Conservation (phyloP, 2,113 vertebrate genomes). For the Misgurnus anguillicaudatus region DNA sequence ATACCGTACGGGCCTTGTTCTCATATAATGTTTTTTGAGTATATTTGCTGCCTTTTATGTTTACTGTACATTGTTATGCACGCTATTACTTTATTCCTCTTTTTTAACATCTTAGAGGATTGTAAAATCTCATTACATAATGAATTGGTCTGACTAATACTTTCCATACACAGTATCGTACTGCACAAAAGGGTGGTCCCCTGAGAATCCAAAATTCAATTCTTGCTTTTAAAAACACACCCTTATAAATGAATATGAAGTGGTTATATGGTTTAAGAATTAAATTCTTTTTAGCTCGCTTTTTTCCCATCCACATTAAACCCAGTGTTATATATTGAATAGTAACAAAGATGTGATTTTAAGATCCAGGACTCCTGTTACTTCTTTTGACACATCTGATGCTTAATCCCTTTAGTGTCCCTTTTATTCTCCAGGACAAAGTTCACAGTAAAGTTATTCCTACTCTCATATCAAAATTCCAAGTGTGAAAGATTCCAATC, state of each 20-base stretch:
- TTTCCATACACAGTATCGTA: background rate
- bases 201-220: background rate
- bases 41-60: no score
- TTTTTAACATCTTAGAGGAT: background rate
- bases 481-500: background rate
- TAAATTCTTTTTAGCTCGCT: background rate
- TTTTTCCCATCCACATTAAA: conserved; percentile 2
- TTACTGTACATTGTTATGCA: background rate
- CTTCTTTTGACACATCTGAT: background rate
- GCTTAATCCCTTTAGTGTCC: background rate
- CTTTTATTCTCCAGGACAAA: background rate
- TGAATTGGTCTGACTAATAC: background rate
- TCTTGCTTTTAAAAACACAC: conserved; percentile 12
- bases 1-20: no score
- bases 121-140: background rate
- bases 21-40: no score
- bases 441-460: background rate
- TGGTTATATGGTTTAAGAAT: conserved; percentile 13
- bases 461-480: background rate
- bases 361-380: background rate
- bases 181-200: background rate
- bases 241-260: conserved; percentile 14
- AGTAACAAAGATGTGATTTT: background rate
- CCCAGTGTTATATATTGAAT: background rate
- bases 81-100: background rate